A percentile compares a stretch with the other conserved stretches of the same genome.
phyloP scores from a whole-genome alignment of 2,113 vertebrate species.

The Synchiropus splendidus region DNA sequence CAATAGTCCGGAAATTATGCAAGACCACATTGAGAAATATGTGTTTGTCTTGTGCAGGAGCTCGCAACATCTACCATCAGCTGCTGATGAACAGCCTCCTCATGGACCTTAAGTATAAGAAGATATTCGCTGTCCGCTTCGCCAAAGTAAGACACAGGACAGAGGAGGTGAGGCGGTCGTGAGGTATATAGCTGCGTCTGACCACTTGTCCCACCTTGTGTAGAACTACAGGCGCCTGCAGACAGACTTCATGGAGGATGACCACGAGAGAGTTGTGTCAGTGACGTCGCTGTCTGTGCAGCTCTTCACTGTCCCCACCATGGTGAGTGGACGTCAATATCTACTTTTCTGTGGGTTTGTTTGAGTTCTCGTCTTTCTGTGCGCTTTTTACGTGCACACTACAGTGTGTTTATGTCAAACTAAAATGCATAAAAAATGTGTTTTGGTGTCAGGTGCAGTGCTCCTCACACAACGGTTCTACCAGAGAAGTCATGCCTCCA shows the following conservation, averaged over 20 bases:
- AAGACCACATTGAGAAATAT: too few relatives aligned
- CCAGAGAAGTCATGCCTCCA: too few relatives aligned
- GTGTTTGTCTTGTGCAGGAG: slow-evolving; percentile 67
- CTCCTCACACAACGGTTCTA: too few relatives aligned
- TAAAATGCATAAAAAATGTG: too few relatives aligned
- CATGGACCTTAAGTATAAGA: slow-evolving; percentile 97
- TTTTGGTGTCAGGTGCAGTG: too few relatives aligned
- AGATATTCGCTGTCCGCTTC: slow-evolving; percentile 89
- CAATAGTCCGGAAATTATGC: too few relatives aligned
- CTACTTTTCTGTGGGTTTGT: slow-evolving; percentile 2
- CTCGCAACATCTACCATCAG: slow-evolving; percentile 92
- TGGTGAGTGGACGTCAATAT: slow-evolving; percentile 84
- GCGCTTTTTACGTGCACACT: too few relatives aligned
- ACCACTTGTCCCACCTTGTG: slow-evolving; percentile 66
- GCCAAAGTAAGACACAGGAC: slow-evolving; percentile 77
- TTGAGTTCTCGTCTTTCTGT: slow-evolving; percentile 59
- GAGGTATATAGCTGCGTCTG: background rate
- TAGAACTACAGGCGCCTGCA: slow-evolving; percentile 98
- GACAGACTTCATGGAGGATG: slow-evolving; percentile 99
- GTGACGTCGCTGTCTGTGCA: slow-evolving; percentile 97
- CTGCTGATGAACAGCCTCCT: slow-evolving; percentile 96
- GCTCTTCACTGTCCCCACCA: slow-evolving; percentile 95
- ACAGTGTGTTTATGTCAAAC: too few relatives aligned
- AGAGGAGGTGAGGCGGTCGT: background rate
- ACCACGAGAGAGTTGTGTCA: slow-evolving; percentile 96